Evolutionary conservation across 2,797 vertebrate genomes (phyloP).

Genomic region (Masticophis lateralis): DNA sequence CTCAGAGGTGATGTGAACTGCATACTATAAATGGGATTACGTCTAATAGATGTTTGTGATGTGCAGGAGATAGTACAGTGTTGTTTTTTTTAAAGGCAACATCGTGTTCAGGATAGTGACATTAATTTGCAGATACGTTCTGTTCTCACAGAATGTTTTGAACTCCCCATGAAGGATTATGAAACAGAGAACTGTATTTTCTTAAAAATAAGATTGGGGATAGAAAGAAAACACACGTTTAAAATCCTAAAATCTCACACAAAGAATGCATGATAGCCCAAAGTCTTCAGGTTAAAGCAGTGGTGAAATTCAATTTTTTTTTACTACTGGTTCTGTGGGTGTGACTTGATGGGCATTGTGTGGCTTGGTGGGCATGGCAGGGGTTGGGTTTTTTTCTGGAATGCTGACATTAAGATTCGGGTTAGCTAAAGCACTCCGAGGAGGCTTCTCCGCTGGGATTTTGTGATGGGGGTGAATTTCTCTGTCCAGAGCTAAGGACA

Average conservation of each 20-base stretch:
- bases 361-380: no score
- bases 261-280: background rate
- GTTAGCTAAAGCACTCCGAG: no score
- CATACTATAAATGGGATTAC: background rate
- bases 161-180: background rate
- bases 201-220: background rate
- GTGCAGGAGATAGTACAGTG: background rate
- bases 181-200: background rate
- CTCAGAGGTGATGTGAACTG: background rate
- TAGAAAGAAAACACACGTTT: background rate
- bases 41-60: background rate
- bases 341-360: no score
- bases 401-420: no score
- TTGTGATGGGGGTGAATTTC: no score
- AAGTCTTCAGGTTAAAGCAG: background rate
- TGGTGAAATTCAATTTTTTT: no score
- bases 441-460: no score
- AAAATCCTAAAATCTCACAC: background rate
- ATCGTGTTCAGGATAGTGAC: background rate
- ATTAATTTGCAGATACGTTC: background rate
- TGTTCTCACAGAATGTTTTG: background rate
- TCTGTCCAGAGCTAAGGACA: no score
- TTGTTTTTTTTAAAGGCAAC: background rate
- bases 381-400: no score
- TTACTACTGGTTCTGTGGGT: no score